These are phyloP conservation scores for Diploptera punctata DNA, from an alignment of 2,888 invertebrate genomes.

Conservation along the genomic window DNA sequence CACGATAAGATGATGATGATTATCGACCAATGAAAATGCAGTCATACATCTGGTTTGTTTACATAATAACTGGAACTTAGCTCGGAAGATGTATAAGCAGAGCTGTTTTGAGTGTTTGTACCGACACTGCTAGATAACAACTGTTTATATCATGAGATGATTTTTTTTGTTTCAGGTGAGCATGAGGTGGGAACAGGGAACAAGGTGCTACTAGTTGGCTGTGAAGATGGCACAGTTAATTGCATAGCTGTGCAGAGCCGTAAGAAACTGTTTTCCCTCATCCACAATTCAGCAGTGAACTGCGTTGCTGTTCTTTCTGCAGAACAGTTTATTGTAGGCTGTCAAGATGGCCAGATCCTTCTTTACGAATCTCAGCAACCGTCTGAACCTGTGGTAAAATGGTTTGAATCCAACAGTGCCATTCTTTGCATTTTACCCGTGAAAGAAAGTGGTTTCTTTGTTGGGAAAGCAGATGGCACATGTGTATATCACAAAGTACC, in stretches of 20 bases:
- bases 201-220: conserved; percentile 66
- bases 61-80: too few relatives aligned
- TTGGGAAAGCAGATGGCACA: conserved; percentile 68
- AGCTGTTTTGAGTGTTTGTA: too few relatives aligned
- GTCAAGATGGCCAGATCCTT: conserved; percentile 63
- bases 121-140: too few relatives aligned
- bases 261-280: conserved; percentile 55
- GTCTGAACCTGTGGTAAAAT: not conserved
- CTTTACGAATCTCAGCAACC: not conserved
- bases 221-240: conserved; percentile 65
- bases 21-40: too few relatives aligned
- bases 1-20: too few relatives aligned
- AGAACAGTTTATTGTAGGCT: conserved; percentile 61
- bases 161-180: conserved; percentile 56
- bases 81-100: too few relatives aligned
- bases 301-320: conserved; percentile 60
- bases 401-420: conserved; percentile 65
- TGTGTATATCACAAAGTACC: conserved; percentile 61
- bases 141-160: too few relatives aligned
- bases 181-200: conserved; percentile 66
- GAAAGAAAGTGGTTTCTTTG: conserved; percentile 60
- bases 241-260: conserved; percentile 64
- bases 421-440: conserved; percentile 61
- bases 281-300: conserved; percentile 63
- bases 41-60: too few relatives aligned